Percentiles rank a stretch among this genome's conserved stretches.
Conservation (phyloP, 1,140 invertebrate species). For the Anastatus disparis region DNA sequence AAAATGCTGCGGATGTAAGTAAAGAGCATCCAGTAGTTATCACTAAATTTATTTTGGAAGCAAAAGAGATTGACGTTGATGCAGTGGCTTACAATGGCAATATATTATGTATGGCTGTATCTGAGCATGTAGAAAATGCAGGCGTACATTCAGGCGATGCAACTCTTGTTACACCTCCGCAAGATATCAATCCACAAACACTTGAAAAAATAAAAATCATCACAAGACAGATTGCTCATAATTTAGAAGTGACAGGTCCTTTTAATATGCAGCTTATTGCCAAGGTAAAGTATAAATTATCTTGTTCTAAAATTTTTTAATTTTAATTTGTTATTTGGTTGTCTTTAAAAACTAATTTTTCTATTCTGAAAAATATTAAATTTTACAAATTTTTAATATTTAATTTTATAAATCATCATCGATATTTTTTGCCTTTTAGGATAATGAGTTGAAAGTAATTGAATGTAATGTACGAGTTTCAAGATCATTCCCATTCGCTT, state of each 20-base stretch:
- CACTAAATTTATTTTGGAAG: constrained; percentile 97
- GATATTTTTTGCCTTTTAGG: no score
- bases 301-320: no score
- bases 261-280: constrained; percentile 99
- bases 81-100: constrained; percentile 94
- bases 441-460: constrained; percentile 98
- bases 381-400: no score
- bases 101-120: constrained; percentile 95
- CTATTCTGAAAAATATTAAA: no score
- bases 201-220: constrained; percentile 92
- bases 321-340: no score
- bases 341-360: no score
- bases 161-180: constrained; percentile 96
- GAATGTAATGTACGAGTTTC: constrained; percentile 99
- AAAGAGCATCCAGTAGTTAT: constrained; percentile 99
- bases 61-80: constrained; percentile 99
- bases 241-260: constrained; percentile 95
- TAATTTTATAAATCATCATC: no score
- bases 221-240: constrained; percentile 85
- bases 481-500: constrained; percentile 98
- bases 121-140: constrained; percentile 99
- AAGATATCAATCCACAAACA: constrained; percentile 95
- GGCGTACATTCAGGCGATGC: constrained; percentile 99
- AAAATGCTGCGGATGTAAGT: constrained; percentile 90
- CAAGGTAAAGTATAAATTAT: no score